Evolutionary conservation across 2,888 invertebrate species (phyloP).

Genomic region (Athalia circularis): DNA sequence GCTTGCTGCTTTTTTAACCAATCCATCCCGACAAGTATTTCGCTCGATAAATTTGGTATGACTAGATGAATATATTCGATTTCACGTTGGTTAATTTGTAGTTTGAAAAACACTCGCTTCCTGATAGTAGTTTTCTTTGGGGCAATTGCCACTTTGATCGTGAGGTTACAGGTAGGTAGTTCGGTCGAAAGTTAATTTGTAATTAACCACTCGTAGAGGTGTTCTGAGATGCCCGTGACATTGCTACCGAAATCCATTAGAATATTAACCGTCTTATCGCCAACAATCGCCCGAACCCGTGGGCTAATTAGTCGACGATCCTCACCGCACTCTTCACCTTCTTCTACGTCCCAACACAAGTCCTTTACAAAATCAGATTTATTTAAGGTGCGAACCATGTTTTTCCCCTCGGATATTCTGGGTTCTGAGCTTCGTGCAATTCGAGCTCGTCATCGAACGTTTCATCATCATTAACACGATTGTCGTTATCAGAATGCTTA

Average conservation of each 20-base stretch:
- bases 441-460: background rate
- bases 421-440: background rate
- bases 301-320: conserved; percentile 39
- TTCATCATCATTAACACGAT: background rate
- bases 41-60: conserved; percentile 33
- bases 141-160: conserved; percentile 46
- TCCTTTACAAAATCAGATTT: background rate
- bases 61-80: conserved; percentile 37
- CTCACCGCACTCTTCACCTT: conserved; percentile 4
- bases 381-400: background rate
- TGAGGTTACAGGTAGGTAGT: conserved; percentile 47
- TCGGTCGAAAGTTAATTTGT: conserved; percentile 41
- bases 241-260: conserved; percentile 53
- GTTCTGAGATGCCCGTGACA: conserved; percentile 51
- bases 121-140: conserved; percentile 46
- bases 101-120: conserved; percentile 46
- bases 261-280: conserved; percentile 36
- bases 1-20: conserved; percentile 42
- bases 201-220: conserved; percentile 44
- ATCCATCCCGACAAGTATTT: conserved; percentile 47
- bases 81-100: conserved; percentile 35
- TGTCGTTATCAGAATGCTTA: background rate
- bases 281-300: conserved; percentile 41
- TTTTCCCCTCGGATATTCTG: background rate
- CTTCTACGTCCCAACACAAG: conserved; percentile 12